These are phyloP conservation scores for Micrasema minimum DNA, from an alignment of 1,140 invertebrate species.

Conservation along the genomic window DNA sequence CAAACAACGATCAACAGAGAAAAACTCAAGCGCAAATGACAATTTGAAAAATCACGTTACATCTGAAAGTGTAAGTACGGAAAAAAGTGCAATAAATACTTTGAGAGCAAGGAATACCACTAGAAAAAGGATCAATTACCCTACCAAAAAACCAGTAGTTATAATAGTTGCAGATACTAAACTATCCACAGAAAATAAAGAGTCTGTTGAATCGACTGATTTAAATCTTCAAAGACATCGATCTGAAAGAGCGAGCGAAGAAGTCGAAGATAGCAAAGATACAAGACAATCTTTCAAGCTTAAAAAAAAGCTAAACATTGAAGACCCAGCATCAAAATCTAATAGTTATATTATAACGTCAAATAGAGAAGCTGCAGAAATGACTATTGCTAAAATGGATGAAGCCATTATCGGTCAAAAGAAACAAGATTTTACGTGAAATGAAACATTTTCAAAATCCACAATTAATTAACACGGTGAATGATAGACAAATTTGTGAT, in stretches of 20 bases:
- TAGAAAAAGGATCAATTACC: constrained; percentile 39
- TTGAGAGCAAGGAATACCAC: constrained; percentile 46
- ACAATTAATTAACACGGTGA: too few relatives aligned
- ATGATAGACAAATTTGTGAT: too few relatives aligned
- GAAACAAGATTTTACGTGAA: constrained; percentile 31
- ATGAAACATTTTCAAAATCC: too few relatives aligned
- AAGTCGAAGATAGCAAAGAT: constrained; percentile 43
- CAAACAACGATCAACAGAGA: not conserved
- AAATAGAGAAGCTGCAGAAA: not conserved
- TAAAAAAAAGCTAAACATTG: constrained; percentile 6
- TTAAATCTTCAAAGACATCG: constrained; percentile 15
- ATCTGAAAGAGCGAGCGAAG: constrained; percentile 48
- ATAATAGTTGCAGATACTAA: constrained; percentile 33
- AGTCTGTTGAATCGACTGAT: constrained; percentile 28
- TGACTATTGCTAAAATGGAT: constrained; percentile 49
- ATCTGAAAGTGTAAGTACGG: constrained; percentile 54
- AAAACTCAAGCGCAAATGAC: not conserved
- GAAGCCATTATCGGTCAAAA: constrained; percentile 48
- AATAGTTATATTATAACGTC: constrained; percentile 13
- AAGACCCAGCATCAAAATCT: constrained; percentile 29
- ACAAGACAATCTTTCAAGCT: not conserved
- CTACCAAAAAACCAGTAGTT: too few relatives aligned
- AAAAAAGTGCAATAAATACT: constrained; percentile 53
- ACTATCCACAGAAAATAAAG: constrained; percentile 12
- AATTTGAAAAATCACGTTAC: not conserved